These are phyloP conservation scores for Synodontis membranacea DNA, from an alignment of 2,113 vertebrate species.

Conservation along the genomic window DNA sequence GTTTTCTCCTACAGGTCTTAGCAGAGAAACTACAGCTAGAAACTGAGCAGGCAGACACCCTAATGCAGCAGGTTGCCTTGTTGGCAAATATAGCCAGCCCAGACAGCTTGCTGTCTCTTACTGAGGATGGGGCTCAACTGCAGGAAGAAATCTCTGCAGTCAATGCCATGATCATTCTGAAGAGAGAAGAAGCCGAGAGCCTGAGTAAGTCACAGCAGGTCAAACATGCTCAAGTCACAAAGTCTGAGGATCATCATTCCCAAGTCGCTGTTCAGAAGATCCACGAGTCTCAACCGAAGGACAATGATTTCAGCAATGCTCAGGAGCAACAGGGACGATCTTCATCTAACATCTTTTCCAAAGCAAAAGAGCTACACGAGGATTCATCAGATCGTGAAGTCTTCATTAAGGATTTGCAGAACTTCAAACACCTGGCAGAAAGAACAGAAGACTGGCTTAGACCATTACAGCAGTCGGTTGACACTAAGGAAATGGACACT, in stretches of 20 bases:
- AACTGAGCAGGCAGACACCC: constrained; percentile 71
- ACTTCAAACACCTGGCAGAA: constrained; percentile 30
- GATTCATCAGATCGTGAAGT: neutral
- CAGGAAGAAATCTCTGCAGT: constrained; percentile 68
- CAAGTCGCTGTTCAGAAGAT: constrained; percentile 5
- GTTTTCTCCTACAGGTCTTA: constrained; percentile 53
- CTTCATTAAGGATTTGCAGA: constrained; percentile 10
- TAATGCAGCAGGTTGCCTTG: constrained; percentile 75
- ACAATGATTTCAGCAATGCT: neutral
- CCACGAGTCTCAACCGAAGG: neutral
- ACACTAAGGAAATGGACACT: constrained; percentile 28
- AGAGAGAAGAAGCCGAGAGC: constrained; percentile 74
- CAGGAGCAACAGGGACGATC: neutral
- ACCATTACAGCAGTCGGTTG: constrained; percentile 33
- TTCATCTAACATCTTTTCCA: neutral
- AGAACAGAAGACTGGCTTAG: constrained; percentile 31
- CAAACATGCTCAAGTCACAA: neutral
- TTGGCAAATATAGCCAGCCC: constrained; percentile 64
- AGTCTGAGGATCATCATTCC: neutral
- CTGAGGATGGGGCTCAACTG: constrained; percentile 61
- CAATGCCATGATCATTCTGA: constrained; percentile 78
- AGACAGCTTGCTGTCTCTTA: constrained; percentile 71
- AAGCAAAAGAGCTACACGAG: neutral
- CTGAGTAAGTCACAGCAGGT: neutral
- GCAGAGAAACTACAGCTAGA: constrained; percentile 76